Percentiles rank a stretch among this genome's conserved stretches.
Evolutionary conservation across 2,113 vertebrate genomes (phyloP).

Genomic region (Pterocles orientalis): DNA sequence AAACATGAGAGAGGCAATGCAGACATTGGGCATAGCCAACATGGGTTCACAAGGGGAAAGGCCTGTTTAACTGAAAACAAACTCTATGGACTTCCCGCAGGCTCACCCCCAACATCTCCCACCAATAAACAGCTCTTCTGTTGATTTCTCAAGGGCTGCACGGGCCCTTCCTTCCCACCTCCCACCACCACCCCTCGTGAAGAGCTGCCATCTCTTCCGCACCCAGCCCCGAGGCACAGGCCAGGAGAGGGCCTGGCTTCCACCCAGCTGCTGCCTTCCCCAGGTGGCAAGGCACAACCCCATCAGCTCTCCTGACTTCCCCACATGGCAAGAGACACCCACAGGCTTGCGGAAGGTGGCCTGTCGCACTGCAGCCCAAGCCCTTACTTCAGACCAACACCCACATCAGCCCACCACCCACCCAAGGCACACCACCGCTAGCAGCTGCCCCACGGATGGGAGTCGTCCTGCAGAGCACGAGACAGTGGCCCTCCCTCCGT

Average conservation of each 20-base stretch:
- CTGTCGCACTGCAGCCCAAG: too few species aligned
- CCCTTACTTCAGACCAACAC: too few species aligned
- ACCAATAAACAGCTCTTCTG: not conserved
- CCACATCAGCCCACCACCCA: too few species aligned
- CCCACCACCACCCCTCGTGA: accelerated
- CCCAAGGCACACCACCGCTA: not conserved
- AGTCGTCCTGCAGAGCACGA: not conserved
- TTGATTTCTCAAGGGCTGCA: not conserved
- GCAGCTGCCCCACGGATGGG: accelerated
- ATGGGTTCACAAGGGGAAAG: too few species aligned
- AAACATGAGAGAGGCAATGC: too few species aligned
- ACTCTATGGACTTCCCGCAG: not conserved
- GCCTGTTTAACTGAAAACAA: too few species aligned
- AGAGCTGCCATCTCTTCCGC: not conserved
- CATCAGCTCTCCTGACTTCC: too few species aligned
- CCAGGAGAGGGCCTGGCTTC: not conserved
- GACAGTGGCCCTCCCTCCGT: too few species aligned
- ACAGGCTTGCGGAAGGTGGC: too few species aligned
- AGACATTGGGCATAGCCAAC: too few species aligned
- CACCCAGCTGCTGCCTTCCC: not conserved
- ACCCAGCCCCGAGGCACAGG: not conserved
- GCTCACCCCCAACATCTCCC: not conserved
- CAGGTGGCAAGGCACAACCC: too few species aligned
- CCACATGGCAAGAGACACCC: too few species aligned
- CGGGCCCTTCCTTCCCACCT: not conserved